Base-by-base conservation (phyloP, 2,113 vertebrate genomes). In the Prionailurus bengalensis region DNA sequence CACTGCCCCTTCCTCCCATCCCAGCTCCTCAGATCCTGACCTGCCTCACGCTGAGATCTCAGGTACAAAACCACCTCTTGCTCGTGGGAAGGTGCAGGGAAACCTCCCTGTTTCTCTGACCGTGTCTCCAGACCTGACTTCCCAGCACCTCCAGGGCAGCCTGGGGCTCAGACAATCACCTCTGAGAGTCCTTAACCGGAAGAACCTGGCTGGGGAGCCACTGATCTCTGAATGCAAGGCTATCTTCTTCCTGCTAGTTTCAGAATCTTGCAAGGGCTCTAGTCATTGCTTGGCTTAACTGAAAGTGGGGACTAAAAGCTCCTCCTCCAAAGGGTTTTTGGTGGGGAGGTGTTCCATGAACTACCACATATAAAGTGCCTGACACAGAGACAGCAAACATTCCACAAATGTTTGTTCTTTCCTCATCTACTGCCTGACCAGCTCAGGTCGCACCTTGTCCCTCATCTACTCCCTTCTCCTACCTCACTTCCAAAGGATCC, bases 301-400 rank as follows among this genome's bases (percentile, higher is more conserved):
- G 1, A 4, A 29, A 19, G 8, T 0, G 17, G 9, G 27, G 42
- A 89, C 65, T 58, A 68, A 65, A 45, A 91, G 63, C 21, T 31
- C 31, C 3, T 78, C 71, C 42, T 53, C 45, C 14, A 73, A 27
- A 70, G 8, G 39, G 36, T n/a, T 10, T 70, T 39, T 17, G 42
- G 13, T n/a, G 29, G 8, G 81, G 74, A 39, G 70, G 70, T 16
- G 14, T 39, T 33, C 68, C 33, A 2, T 29, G 39, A 84, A 68
- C 58, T 8, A 27, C 45, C 39, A 15, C 0, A 4, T 1, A 4
- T 27, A 8, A 80, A 7, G 45, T 1, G 0, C 13, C 42, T 29
- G 85, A 29, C 19, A 3, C 8, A n/a, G 45, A 23, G 3, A 0
- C 2, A 85, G 39, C 4, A 19, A 73, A 55, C 7, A 33, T 42